Conservation (phyloP, 1,140 invertebrate genomes). For the Leptonema lineaticorne region DNA sequence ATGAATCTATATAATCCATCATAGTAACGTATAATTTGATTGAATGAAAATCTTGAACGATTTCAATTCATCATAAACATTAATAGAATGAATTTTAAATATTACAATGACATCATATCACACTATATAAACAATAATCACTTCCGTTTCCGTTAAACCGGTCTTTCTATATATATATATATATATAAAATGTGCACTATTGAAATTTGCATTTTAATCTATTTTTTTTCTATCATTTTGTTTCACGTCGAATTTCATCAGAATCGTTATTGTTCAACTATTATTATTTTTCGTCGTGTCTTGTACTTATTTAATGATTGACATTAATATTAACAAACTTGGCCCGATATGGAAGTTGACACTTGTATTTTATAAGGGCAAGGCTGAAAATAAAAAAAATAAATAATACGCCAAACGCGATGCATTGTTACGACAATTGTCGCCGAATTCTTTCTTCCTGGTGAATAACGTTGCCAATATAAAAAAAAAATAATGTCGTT, state of each 20-base stretch:
- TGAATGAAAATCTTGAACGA: no score
- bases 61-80: no score
- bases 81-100: no score
- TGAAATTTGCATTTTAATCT: no score
- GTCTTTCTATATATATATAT: no score
- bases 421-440: slow-evolving; percentile 15
- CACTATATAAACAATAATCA: no score
- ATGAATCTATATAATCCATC: no score
- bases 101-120: no score
- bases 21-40: no score
- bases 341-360: slow-evolving; percentile 14
- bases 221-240: neutral
- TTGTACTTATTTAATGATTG: slow-evolving; percentile 14
- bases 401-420: no score
- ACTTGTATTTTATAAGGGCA: slow-evolving; percentile 17
- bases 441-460: slow-evolving; percentile 13
- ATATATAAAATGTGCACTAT: no score
- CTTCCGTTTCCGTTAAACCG: slow-evolving; percentile 6
- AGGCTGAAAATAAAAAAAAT: slow-evolving; percentile 13
- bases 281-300: neutral
- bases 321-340: slow-evolving; percentile 9
- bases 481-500: neutral
- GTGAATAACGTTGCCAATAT: neutral
- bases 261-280: neutral
- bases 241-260: no score